Conservation (phyloP, 2,113 vertebrate genomes). For the Lethenteron reissneri region DNA sequence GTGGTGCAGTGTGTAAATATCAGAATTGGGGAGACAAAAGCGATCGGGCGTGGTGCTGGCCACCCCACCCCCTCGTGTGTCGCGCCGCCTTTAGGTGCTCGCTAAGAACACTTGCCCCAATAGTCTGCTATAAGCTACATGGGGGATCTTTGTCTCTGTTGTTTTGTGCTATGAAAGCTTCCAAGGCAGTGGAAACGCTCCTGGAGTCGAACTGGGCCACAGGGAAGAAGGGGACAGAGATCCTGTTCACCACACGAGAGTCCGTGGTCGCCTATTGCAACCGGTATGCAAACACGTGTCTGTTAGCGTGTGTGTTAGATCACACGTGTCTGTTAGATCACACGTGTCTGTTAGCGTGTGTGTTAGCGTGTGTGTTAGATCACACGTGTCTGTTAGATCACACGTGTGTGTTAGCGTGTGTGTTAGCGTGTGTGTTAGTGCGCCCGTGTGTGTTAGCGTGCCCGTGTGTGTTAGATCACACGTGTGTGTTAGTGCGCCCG, state of each 20-base stretch:
- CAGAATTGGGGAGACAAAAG: too few relatives aligned
- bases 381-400: background rate
- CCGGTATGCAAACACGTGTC: constrained; percentile 23
- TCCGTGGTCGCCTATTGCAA: constrained; percentile 90
- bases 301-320: background rate
- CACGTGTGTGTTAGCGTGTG: background rate
- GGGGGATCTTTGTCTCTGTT: too few relatives aligned
- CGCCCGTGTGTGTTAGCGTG: too few relatives aligned
- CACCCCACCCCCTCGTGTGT: too few relatives aligned
- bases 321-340: background rate
- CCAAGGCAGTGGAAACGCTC: constrained; percentile 87
- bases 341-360: background rate
- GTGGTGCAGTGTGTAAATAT: too few relatives aligned
- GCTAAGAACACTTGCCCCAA: too few relatives aligned
- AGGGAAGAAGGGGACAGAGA: constrained; percentile 82
- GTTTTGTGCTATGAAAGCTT: constrained; percentile 21
- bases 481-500: too few relatives aligned
- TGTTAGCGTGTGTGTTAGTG: too few relatives aligned
- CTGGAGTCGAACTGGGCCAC: constrained; percentile 96
- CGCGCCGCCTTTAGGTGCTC: too few relatives aligned
- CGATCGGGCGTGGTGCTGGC: too few relatives aligned
- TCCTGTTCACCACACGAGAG: constrained; percentile 75
- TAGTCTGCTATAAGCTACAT: too few relatives aligned
- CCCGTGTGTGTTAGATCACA: too few relatives aligned
- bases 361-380: background rate